Base-by-base conservation (phyloP, 2,113 vertebrate genomes). In the Peucedramus taeniatus region DNA sequence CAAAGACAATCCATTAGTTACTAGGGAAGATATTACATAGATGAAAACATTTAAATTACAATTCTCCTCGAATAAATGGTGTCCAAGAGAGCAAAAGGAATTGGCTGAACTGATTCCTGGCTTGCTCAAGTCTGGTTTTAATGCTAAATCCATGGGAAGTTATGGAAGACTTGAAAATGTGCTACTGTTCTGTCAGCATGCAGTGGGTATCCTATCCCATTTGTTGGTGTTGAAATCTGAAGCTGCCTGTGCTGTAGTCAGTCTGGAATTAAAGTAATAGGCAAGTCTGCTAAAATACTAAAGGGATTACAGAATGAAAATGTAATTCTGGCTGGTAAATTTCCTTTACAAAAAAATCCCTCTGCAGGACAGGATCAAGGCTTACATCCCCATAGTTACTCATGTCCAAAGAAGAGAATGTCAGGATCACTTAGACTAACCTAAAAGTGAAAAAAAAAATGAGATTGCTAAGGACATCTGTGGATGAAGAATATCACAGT, bases 11-110 rank as follows among this genome's bases (percentile, higher is more conserved):
- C 77, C 69, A 64, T 94, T 91, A 84, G 94, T 96, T 94, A 89
- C 87, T 84, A 97, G 69, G 91, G 89, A 94, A 96, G 72, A 76
- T 91, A 89, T 90, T 92, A 87, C 69, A 82, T 64, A 89, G 51
- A 87, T 82, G 57, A 78, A 30, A 45, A 87, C 21, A 76, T 61
- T 69, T 57, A 66, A 92, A 42, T 84, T 87, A 50, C 86, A 37
- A 61, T 83, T 66, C 19, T 64, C 30, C 57, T 90, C 37, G 83
- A 90, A 68, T 68, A 89, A 80, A 40, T 90, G 51, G 6, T 35
- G 61, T 89, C 74, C 69, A 89, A 66, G 72, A 86, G 56, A 83
- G n/a, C n/a, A 76, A 66, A 69, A 92, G 80, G n/a, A 90, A 56
- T 93, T 92, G 56, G 59, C 83, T 84, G 64, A 71, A 50, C 14